These are phyloP conservation scores for Monodelphis domestica DNA, from an alignment of 2,797 vertebrate species.

Conservation along the genomic window DNA sequence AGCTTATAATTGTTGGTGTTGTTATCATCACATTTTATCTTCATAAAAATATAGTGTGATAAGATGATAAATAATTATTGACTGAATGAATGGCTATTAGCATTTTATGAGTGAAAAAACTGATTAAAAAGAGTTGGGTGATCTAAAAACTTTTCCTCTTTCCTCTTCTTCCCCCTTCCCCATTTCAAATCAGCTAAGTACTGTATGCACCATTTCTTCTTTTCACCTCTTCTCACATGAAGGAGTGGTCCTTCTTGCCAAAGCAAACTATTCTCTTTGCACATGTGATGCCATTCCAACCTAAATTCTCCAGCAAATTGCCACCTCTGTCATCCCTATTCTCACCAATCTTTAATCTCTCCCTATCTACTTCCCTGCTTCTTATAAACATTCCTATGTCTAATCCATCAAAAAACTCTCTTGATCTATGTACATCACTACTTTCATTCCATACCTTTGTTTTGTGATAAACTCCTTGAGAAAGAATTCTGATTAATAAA, in stretches of 20 bases:
- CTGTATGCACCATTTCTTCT: not conserved
- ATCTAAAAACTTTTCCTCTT: not conserved
- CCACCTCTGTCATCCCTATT: not conserved
- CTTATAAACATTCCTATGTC: not conserved
- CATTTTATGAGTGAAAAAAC: not conserved
- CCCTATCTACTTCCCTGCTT: not conserved
- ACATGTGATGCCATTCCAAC: not conserved
- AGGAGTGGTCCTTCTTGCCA: not conserved
- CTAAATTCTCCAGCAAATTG: not conserved
- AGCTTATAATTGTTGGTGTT: not conserved
- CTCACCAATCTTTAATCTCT: not conserved
- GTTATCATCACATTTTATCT: not conserved
- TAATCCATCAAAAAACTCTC: not conserved
- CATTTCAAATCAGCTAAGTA: not conserved
- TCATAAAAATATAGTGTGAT: not conserved
- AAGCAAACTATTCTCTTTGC: not conserved
- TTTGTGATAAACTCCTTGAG: not conserved
- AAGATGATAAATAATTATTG: not conserved
- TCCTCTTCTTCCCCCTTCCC: not conserved
- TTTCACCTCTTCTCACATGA: not conserved
- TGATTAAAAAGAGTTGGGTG: not conserved
- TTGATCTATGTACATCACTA: not conserved
- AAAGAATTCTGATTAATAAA: not conserved
- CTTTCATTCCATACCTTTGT: not conserved
- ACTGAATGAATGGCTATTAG: not conserved